These are phyloP conservation scores for Zoanthus sansibaricus DNA, from an alignment of 92 coral and sea anemone species.

Conservation along the genomic window DNA sequence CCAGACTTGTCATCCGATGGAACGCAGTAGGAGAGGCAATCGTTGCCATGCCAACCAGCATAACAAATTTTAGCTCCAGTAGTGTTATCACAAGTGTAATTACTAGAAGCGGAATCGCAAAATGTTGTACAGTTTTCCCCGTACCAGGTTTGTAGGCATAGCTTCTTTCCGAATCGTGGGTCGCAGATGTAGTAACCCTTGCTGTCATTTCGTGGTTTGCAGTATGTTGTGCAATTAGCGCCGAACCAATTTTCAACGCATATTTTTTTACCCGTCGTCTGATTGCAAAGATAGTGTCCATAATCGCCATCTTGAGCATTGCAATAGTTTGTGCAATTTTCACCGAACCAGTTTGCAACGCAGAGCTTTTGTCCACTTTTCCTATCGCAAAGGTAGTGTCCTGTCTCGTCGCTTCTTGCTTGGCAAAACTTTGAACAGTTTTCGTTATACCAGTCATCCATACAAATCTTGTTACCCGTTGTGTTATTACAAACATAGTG, in stretches of 20 bases:
- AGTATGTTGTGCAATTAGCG: conserved; percentile 67
- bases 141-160: conserved; percentile 19
- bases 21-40: conserved; percentile 61
- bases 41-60: conserved; percentile 58
- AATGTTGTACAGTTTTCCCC: conserved; percentile 18
- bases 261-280: conserved; percentile 66
- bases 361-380: conserved; percentile 41
- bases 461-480: conserved; percentile 66
- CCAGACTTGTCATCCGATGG: conserved; percentile 47
- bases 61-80: conserved; percentile 66
- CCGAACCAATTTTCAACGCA: conserved; percentile 75
- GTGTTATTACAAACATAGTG: conserved; percentile 64
- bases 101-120: neutral
- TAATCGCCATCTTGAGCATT: neutral
- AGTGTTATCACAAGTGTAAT: conserved; percentile 22
- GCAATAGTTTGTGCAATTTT: conserved; percentile 21
- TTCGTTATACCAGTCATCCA: conserved; percentile 61
- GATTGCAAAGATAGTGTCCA: conserved; percentile 79
- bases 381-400: conserved; percentile 41
- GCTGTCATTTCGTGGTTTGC: conserved; percentile 64
- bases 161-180: conserved; percentile 45
- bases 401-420: conserved; percentile 15
- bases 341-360: conserved; percentile 40
- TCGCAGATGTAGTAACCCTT: conserved; percentile 61
- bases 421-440: conserved; percentile 42